Conservation (phyloP, 1,140 invertebrate genomes). For the Brachionus sp. region DNA sequence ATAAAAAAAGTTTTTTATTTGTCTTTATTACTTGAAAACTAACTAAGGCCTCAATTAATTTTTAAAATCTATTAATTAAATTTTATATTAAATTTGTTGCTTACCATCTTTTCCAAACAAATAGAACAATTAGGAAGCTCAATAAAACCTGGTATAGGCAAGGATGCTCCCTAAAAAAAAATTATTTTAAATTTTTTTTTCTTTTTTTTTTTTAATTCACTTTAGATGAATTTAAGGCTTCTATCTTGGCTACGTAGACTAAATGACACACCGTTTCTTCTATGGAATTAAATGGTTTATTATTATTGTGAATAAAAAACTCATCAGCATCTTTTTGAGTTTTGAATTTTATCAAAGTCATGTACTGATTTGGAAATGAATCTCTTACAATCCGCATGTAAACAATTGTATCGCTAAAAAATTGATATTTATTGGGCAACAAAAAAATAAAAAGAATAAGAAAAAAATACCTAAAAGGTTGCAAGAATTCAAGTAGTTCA, state of each 20-base stretch:
- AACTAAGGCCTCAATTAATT: too few relatives aligned
- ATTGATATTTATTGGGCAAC: slow-evolving; percentile 9
- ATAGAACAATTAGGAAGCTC: slow-evolving; percentile 97
- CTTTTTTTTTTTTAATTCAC: too few relatives aligned
- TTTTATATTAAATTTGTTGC: slow-evolving; percentile 30
- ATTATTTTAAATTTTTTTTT: too few relatives aligned
- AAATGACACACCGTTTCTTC: slow-evolving; percentile 86
- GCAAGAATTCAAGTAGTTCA: slow-evolving; percentile 88
- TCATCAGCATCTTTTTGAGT: slow-evolving; percentile 73
- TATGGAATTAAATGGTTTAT: slow-evolving; percentile 82
- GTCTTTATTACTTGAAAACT: too few relatives aligned
- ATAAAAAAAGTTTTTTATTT: too few relatives aligned
- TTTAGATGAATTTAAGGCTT: slow-evolving; percentile 67
- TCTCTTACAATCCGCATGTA: slow-evolving; percentile 84
- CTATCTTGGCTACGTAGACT: slow-evolving; percentile 88
- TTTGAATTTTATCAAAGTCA: slow-evolving; percentile 83
- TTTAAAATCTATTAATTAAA: too few relatives aligned
- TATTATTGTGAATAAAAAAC: slow-evolving; percentile 90
- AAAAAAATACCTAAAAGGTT: slow-evolving; percentile 69
- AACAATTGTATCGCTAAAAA: slow-evolving; percentile 71
- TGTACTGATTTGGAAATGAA: slow-evolving; percentile 86
- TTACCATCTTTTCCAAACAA: slow-evolving; percentile 78
- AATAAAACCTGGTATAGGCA: slow-evolving; percentile 67
- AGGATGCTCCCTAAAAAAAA: slow-evolving; percentile 54
- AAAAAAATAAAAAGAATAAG: neutral